These are phyloP conservation scores for Busseola fusca DNA, from an alignment of 2,888 invertebrate genomes.

Conservation along the genomic window DNA sequence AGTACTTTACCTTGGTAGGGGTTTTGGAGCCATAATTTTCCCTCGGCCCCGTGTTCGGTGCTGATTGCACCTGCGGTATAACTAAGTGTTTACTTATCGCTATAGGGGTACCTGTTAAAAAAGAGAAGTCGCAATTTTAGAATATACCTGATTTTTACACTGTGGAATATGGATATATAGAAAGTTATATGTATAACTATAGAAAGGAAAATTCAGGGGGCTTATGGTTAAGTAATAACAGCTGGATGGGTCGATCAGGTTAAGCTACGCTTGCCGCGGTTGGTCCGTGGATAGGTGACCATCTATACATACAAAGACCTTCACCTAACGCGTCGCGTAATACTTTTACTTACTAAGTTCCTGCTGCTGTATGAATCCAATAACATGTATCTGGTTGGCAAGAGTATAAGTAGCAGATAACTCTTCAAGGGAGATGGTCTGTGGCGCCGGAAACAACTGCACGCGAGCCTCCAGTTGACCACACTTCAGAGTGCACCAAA, in stretches of 20 bases:
- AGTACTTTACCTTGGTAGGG: constrained; percentile 77
- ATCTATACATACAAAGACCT: too few relatives aligned
- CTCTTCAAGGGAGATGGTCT: constrained; percentile 91
- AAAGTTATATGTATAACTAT: neutral
- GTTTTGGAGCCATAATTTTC: constrained; percentile 84
- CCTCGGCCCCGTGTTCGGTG: constrained; percentile 79
- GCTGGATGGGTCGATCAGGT: neutral
- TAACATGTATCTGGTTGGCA: constrained; percentile 93
- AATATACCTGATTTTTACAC: neutral
- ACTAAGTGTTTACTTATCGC: constrained; percentile 97
- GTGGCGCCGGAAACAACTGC: constrained; percentile 84
- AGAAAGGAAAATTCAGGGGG: neutral
- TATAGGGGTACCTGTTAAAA: constrained; percentile 93
- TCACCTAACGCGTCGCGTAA: neutral
- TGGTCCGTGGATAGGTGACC: neutral
- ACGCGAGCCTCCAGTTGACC: constrained; percentile 84
- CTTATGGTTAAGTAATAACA: neutral
- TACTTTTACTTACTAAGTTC: constrained; percentile 91
- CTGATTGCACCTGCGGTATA: constrained; percentile 91
- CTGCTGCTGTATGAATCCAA: constrained; percentile 95
- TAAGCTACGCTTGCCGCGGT: neutral
- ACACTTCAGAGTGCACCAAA: constrained; percentile 84
- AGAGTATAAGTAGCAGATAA: constrained; percentile 88
- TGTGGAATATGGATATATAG: neutral
- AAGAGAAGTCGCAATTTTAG: neutral